A percentile compares a stretch with the other conserved stretches of the same genome.
These are phyloP conservation scores for Eulimnadia texana DNA, from an alignment of 1,140 invertebrate genomes.

Conservation along the genomic window DNA sequence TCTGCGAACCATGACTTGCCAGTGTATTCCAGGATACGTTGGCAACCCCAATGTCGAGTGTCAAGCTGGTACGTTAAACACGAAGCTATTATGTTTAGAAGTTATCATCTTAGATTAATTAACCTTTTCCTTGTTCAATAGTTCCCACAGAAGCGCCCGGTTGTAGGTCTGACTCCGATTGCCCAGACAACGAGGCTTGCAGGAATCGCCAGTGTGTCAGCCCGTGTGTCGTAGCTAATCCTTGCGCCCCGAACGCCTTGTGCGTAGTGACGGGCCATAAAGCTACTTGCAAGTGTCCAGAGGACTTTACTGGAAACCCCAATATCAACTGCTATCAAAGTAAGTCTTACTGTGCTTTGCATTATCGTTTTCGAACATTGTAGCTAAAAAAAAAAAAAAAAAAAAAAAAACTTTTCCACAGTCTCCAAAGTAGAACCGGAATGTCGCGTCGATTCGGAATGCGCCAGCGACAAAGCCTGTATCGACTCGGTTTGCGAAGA, in stretches of 20 bases:
- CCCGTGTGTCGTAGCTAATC: constrained; percentile 53
- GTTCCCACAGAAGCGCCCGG: constrained; percentile 36
- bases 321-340: constrained; percentile 18
- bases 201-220: constrained; percentile 54
- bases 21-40: constrained; percentile 60
- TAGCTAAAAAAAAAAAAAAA: too few species aligned
- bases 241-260: constrained; percentile 62
- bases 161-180: constrained; percentile 54
- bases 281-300: constrained; percentile 26
- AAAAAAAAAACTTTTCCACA: constrained; percentile 14
- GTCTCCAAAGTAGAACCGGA: constrained; percentile 34
- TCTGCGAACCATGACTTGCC: constrained; percentile 69
- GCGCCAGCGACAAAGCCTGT: constrained; percentile 57
- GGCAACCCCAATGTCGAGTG: constrained; percentile 73
- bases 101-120: too few species aligned
- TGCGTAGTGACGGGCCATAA: constrained; percentile 43
- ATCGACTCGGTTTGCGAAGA: constrained; percentile 58
- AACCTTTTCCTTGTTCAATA: constrained; percentile 15
- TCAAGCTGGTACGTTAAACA: constrained; percentile 48
- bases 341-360: constrained; percentile 7
- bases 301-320: constrained; percentile 26
- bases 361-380: too few species aligned
- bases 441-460: constrained; percentile 54
- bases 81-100: too few species aligned
- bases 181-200: constrained; percentile 53